phyloP scores from a whole-genome alignment of 2,888 invertebrate species.

The Sinentomon sp. region DNA sequence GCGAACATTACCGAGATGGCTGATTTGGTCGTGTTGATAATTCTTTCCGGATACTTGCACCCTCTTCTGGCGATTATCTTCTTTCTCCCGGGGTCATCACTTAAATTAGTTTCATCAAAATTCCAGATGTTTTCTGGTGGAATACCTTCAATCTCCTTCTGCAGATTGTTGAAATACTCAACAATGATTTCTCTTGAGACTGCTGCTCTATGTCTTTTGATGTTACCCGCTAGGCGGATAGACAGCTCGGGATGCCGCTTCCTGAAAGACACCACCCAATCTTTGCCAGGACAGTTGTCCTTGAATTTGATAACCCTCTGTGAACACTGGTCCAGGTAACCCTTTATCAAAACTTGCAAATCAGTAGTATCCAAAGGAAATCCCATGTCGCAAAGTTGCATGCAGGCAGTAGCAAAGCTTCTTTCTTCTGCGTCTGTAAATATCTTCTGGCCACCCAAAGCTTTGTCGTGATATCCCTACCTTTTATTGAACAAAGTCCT shows the following conservation, averaged over 20 bases:
- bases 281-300: slow-evolving; percentile 16
- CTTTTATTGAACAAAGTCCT: too few species aligned
- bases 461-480: too few species aligned
- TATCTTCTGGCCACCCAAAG: too few species aligned
- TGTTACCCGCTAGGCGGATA: too few species aligned
- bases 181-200: slow-evolving; percentile 11
- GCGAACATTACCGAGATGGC: slow-evolving; percentile 14
- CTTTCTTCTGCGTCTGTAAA: slow-evolving; percentile 6
- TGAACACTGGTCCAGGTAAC: slow-evolving; percentile 13
- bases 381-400: slow-evolving; percentile 11
- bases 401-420: slow-evolving; percentile 1
- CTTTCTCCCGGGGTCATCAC: slow-evolving; percentile 15
- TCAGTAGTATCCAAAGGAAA: slow-evolving; percentile 15
- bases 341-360: slow-evolving; percentile 11
- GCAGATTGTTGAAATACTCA: slow-evolving; percentile 10
- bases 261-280: slow-evolving; percentile 14
- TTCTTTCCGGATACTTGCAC: slow-evolving; percentile 13
- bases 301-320: slow-evolving; percentile 11
- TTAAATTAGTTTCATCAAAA: slow-evolving; percentile 17
- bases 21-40: slow-evolving; percentile 14
- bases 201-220: slow-evolving; percentile 13
- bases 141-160: slow-evolving; percentile 4
- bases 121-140: slow-evolving; percentile 14
- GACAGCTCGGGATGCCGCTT: too few species aligned
- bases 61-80: slow-evolving; percentile 11